Conservation (phyloP, 2,888 invertebrate genomes). For the Hydraecia micacea region DNA sequence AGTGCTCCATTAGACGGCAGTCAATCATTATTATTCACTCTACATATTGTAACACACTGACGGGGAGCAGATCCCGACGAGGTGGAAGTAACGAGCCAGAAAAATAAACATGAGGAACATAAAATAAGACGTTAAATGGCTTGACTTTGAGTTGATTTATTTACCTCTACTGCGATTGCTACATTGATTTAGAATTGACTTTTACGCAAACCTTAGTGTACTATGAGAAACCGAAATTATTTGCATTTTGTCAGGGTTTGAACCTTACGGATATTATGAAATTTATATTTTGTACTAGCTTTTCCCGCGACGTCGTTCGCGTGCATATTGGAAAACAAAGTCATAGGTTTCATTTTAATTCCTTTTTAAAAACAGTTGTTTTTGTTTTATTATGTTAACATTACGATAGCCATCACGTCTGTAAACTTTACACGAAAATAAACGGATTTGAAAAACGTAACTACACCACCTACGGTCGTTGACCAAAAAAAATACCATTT, state of each 20-base stretch:
- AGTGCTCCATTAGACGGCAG: conserved; percentile 28
- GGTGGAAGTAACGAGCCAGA: conserved; percentile 33
- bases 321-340: no score
- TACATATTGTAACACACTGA: conserved; percentile 2
- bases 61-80: conserved; percentile 7
- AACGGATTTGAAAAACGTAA: no score
- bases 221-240: background rate
- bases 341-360: no score
- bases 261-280: background rate
- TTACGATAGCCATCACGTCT: no score
- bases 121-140: conserved; percentile 40
- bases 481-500: no score
- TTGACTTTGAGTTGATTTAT: conserved; percentile 41
- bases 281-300: background rate
- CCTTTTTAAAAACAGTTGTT: no score
- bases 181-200: conserved; percentile 42
- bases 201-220: conserved; percentile 1
- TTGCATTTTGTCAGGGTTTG: background rate
- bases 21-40: conserved; percentile 36
- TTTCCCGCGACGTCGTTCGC: no score
- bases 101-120: conserved; percentile 39
- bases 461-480: no score
- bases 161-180: conserved; percentile 16
- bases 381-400: no score
- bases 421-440: no score